Conservation (phyloP, 2,113 vertebrate species). For the Nycticryphes semicollaris region DNA sequence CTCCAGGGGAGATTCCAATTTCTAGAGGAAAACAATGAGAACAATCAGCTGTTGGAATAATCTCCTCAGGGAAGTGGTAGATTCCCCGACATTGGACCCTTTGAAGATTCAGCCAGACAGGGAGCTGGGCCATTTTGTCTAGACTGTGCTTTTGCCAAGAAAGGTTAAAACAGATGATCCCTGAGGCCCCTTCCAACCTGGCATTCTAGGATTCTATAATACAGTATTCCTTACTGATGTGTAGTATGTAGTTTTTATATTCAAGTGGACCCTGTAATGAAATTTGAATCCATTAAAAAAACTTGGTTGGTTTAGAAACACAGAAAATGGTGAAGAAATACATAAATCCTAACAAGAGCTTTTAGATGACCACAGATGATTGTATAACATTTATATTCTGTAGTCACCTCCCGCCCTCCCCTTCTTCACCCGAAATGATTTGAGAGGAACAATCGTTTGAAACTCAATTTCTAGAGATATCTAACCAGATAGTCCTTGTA, state of each 20-base stretch:
- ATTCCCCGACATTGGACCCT: not conserved
- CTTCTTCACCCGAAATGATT: not conserved
- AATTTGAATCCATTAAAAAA: not conserved
- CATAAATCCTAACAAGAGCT: not conserved
- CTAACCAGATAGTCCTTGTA: not conserved
- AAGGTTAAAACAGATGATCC: not conserved
- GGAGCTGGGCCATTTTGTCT: not conserved
- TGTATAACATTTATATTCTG: not conserved
- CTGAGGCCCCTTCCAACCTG: not conserved
- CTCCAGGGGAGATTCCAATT: not conserved
- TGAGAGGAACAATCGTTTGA: not conserved
- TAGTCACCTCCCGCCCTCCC: not conserved
- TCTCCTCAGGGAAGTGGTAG: not conserved
- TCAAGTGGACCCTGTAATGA: not conserved
- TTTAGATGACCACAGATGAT: not conserved
- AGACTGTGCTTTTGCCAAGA: not conserved
- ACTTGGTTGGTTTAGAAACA: not conserved
- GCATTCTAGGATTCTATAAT: not conserved
- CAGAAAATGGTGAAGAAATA: not conserved
- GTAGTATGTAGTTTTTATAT: not conserved
- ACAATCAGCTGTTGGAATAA: not conserved
- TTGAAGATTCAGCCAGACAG: not conserved
- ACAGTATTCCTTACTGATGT: not conserved
- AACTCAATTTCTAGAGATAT: not conserved
- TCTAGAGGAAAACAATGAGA: too few relatives aligned